These are phyloP conservation scores for Spongilla lacustris DNA, from an alignment of 37 sponge, comb jelly and placozoan species.

Conservation along the genomic window DNA sequence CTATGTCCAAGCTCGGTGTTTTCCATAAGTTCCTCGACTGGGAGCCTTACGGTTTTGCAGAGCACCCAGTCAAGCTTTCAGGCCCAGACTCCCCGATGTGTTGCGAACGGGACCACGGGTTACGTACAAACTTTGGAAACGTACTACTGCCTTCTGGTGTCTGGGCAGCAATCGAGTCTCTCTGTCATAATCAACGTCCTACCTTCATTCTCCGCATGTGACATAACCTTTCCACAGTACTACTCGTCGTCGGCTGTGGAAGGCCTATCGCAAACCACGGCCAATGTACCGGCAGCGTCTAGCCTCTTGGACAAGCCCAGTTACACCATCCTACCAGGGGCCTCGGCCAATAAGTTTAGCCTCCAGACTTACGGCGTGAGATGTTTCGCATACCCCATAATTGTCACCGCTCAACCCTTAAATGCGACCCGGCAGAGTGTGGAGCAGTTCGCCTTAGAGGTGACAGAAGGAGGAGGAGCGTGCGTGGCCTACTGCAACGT, in stretches of 20 bases:
- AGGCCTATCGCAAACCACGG: constrained; percentile 6
- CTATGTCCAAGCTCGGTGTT: not conserved
- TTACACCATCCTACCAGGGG: constrained; percentile 26
- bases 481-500: constrained; percentile 27
- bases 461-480: not conserved
- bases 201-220: not conserved
- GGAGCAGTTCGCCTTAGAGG: constrained; percentile 45
- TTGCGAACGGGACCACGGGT: not conserved
- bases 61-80: not conserved
- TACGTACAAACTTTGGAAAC: constrained; percentile 13
- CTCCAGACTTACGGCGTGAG: not conserved
- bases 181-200: constrained; percentile 21
- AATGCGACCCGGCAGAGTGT: not conserved
- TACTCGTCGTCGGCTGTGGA: constrained; percentile 42
- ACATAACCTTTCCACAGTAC: constrained; percentile 29
- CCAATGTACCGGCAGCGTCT: not conserved
- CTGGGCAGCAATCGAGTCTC: not conserved
- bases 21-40: not conserved
- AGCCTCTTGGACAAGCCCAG: not conserved
- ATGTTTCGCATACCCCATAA: constrained; percentile 24
- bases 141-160: constrained; percentile 29
- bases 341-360: constrained; percentile 2
- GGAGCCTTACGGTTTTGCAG: not conserved
- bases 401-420: constrained; percentile 18
- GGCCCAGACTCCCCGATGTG: not conserved